phyloP scores from a whole-genome alignment of 2,888 invertebrate genomes.

The Nectonema munidae region DNA sequence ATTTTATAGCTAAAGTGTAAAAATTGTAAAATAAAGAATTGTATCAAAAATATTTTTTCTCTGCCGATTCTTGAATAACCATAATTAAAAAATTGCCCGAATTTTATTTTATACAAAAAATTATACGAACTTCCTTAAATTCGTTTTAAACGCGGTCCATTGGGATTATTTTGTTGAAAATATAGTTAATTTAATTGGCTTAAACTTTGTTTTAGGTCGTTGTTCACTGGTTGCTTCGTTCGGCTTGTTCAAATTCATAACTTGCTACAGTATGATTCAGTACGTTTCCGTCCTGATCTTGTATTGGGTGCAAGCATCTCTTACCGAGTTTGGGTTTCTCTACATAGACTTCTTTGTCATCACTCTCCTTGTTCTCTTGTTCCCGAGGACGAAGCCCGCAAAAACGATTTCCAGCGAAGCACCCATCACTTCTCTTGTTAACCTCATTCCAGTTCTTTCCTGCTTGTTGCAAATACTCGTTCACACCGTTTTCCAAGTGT shows the following conservation, averaged over 20 bases:
- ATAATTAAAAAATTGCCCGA: too few species aligned
- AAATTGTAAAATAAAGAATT: too few species aligned
- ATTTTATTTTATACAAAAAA: too few species aligned
- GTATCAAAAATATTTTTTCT: too few species aligned
- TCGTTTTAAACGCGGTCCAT: not conserved
- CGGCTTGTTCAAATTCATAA: constrained; percentile 93
- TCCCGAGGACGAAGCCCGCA: not conserved
- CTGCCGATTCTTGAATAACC: too few species aligned
- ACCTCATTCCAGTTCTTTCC: constrained; percentile 20
- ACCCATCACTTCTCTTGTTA: constrained; percentile 1
- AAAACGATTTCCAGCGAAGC: not conserved
- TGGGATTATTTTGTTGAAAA: not conserved
- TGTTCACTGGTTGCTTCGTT: constrained; percentile 77
- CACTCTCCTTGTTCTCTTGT: constrained; percentile 6
- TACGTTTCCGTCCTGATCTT: constrained; percentile 30
- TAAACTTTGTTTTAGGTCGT: constrained; percentile 30
- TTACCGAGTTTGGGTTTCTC: constrained; percentile 20
- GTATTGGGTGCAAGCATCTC: constrained; percentile 23
- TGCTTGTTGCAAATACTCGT: constrained; percentile 20
- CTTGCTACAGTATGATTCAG: constrained; percentile 56
- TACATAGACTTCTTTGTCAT: not conserved
- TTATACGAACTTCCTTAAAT: too few species aligned
- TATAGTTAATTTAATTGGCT: not conserved
- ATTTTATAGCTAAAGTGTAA: too few species aligned
- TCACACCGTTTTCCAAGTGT: constrained; percentile 20